Evolutionary conservation across 2,113 vertebrate species (phyloP), one percentile per base, ranked within the genome.

Genomic region (Hydrochoerus hydrochaeris): DNA sequence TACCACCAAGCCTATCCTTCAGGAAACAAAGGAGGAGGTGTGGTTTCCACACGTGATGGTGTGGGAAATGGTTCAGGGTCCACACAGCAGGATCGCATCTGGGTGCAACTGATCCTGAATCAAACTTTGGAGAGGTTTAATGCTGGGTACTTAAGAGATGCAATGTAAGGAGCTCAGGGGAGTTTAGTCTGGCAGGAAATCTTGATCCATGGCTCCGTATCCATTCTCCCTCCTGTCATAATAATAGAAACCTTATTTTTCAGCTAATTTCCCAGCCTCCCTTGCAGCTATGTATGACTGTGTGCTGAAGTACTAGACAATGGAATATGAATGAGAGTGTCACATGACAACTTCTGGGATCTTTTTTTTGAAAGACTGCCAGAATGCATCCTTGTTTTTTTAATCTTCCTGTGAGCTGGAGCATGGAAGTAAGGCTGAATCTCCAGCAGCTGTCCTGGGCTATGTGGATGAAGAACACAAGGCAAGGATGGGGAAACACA

Each of bases 281-380:
- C 38, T 96, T 96, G 73, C 44, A 96, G 63, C 65, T 95, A 78
- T 13, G 6, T 82, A 10, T 75, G 49, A 20, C 14, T 67, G 57
- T 73, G 28, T 90, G 62, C 28, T 88, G n/a, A 94, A 92, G 75
- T 91, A 88, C 57, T 92, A 82, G 28, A 26, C 54, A 85, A 88
- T 41, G 8, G 46, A 88, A 71, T 77, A 28, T 88, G 85, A 96
- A 9, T 69, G 4, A 58, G 57, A 87, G 28, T 57, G 13, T 60
- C 30, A 65, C 17, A 57, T 85, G 65, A 88, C 20, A 95, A 30
- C 4, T 90, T 92, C 44, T 97, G 35, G 19, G n/a, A 86, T 83
- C 49, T 16, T 11, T 94, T 92, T 85, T 14, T 94, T 49, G 60
- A 71, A 92, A 78, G 57, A 57, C 38, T 85, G 49, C 6, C 26